Base-by-base conservation (phyloP, 2,113 vertebrate genomes). In the Pseudorhombus dupliciocellatus region DNA sequence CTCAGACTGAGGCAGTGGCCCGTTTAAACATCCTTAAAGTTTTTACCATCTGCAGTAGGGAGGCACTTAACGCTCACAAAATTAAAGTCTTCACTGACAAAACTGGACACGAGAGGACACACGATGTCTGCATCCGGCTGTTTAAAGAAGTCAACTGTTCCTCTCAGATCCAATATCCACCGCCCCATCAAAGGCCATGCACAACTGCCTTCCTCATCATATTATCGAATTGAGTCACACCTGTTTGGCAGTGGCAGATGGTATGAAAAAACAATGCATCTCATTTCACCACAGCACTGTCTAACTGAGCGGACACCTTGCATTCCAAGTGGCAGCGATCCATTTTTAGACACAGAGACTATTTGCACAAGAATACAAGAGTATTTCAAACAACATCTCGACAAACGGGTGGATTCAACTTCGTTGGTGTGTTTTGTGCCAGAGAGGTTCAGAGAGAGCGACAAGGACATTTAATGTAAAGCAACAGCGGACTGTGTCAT, bases 221-320 rank as follows among this genome's bases (percentile, higher is more conserved):
- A 54, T 79, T 70, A 79, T 60, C 72, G 83, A 87, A 85, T 73
- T 66, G 78, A 87, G 86, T 88, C 84, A 81, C 88, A 90, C 88
- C 87, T 90, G 88, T 85, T 82, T 79, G 69, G 63, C 44, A n/a
- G 80, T 48, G 76, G 76, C 88, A 89, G 86, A 89, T 90, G 88
- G 79, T 77, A 63, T 61, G 44, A 63, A 75, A 68, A 84, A 86
- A 91, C 87, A 81, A 74, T 84, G 79, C 73, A 85, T 89, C 89
- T 87, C 81, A 89, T 89, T 83, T 79, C 68, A 69, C n/a, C 68
- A 76, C 77, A 42, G 75, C 34, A 61, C 79, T 56, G 79, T 75
- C 84, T 68, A 79, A 81, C 84, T 61, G 73, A 88, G 81, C 48
- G 21, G 62, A 65, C 51, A 83, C 30, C 77, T 60, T 21, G 80